Evolutionary conservation across 2,888 invertebrate genomes (phyloP).

Genomic region (Euplexia lucipara): DNA sequence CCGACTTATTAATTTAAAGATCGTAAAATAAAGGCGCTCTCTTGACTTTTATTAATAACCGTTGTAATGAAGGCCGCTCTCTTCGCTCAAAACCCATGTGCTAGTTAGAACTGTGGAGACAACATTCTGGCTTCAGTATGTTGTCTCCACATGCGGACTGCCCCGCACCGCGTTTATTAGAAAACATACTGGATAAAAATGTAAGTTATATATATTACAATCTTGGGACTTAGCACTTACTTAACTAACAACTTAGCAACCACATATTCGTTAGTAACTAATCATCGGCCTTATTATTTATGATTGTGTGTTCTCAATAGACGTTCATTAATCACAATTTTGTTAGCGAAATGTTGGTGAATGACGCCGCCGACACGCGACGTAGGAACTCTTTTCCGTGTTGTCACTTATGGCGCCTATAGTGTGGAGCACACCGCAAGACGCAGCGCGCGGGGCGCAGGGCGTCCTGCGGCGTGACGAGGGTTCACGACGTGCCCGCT

Average conservation of each 20-base stretch:
- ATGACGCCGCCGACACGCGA: too few species aligned
- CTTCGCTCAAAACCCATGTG: conserved; percentile 62
- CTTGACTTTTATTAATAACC: conserved; percentile 71
- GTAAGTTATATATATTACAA: background rate
- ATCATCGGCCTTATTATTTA: conserved; percentile 9
- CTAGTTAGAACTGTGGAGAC: too few species aligned
- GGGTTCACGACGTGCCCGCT: conserved; percentile 71
- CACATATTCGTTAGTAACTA: background rate
- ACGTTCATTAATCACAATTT: conserved; percentile 33
- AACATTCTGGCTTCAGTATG: conserved; percentile 67
- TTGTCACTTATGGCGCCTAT: conserved; percentile 42
- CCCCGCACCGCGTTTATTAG: too few species aligned
- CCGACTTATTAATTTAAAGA: conserved; percentile 78
- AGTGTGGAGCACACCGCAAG: conserved; percentile 43
- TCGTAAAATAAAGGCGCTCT: conserved; percentile 74
- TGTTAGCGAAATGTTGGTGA: conserved; percentile 22
- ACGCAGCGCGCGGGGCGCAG: conserved; percentile 34
- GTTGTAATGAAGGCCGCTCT: conserved; percentile 70
- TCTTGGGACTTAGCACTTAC: background rate
- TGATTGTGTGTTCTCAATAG: conserved; percentile 12
- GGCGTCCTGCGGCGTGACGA: conserved; percentile 72
- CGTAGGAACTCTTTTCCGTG: conserved; percentile 43
- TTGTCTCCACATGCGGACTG: conserved; percentile 64
- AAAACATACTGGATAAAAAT: background rate
- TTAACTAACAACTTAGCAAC: background rate